Evolutionary conservation across 2,888 invertebrate genomes (phyloP).

Genomic region (Drosophila subquinaria): DNA sequence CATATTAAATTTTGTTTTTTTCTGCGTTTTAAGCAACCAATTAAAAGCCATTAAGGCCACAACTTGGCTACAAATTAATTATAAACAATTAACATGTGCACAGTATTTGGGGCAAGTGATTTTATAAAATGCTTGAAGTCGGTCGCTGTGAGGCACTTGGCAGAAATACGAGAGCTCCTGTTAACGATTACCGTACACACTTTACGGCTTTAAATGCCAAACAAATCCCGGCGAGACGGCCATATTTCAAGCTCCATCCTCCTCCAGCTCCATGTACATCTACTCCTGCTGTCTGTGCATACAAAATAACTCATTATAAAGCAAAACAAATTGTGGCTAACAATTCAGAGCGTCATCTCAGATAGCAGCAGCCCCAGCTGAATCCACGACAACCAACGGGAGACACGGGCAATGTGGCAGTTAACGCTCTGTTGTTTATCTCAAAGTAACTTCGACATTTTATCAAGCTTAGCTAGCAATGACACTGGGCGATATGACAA

Average conservation of each 20-base stretch:
- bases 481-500: slow-evolving; percentile 9
- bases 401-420: slow-evolving; percentile 26
- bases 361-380: slow-evolving; percentile 30
- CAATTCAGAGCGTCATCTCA: slow-evolving; percentile 71
- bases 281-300: slow-evolving; percentile 31
- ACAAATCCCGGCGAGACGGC: slow-evolving; percentile 39
- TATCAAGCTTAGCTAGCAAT: slow-evolving; percentile 52
- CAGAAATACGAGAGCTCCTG: slow-evolving; percentile 4
- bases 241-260: slow-evolving; percentile 32
- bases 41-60: slow-evolving; percentile 55
- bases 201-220: slow-evolving; percentile 28
- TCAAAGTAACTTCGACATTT: slow-evolving; percentile 62
- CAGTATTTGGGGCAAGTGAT: slow-evolving; percentile 43
- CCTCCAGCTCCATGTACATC: not conserved
- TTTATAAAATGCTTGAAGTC: slow-evolving; percentile 28
- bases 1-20: slow-evolving; percentile 21
- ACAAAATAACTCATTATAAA: slow-evolving; percentile 74
- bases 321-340: slow-evolving; percentile 76
- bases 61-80: slow-evolving; percentile 54
- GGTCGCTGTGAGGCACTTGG: too few species aligned
- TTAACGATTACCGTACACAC: slow-evolving; percentile 10
- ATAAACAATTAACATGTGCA: slow-evolving; percentile 62
- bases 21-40: slow-evolving; percentile 28
- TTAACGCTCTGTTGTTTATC: slow-evolving; percentile 58
- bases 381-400: not conserved